Evolutionary conservation across 1,140 invertebrate genomes (phyloP).

Genomic region (Nymphalis io): DNA sequence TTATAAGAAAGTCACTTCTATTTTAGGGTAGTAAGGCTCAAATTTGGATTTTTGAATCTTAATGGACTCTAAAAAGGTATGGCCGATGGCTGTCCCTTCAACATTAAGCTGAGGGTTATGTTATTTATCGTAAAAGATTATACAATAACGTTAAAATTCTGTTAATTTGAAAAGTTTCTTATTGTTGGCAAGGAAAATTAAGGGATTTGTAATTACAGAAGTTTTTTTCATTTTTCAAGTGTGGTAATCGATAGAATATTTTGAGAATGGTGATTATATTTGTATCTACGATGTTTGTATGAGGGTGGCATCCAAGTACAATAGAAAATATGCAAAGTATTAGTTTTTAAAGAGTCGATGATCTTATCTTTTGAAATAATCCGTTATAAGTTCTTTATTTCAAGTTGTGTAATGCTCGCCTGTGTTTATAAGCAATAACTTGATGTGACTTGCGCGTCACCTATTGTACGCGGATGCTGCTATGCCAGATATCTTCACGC

Average conservation of each 20-base stretch:
- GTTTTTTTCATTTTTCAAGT: neutral
- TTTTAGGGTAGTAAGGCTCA: neutral
- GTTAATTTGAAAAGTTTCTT: neutral
- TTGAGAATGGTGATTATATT: neutral
- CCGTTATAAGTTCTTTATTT: no score
- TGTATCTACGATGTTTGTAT: no score
- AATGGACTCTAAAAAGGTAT: neutral
- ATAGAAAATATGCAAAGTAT: no score
- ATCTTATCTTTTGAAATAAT: no score
- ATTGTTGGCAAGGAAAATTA: neutral
- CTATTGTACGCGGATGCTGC: no score
- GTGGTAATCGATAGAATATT: neutral
- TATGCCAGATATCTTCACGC: no score
- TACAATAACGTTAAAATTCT: neutral
- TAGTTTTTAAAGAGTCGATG: no score
- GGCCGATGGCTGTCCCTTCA: neutral
- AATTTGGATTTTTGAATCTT: neutral
- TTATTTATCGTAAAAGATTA: neutral
- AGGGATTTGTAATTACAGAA: neutral
- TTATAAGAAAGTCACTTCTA: neutral
- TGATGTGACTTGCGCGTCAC: no score
- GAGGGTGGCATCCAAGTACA: no score
- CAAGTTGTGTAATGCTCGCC: no score
- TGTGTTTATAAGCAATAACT: no score
- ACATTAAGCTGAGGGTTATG: neutral